Evolutionary conservation across 2,113 vertebrate species (phyloP).

Genomic region (Lonchura striata): DNA sequence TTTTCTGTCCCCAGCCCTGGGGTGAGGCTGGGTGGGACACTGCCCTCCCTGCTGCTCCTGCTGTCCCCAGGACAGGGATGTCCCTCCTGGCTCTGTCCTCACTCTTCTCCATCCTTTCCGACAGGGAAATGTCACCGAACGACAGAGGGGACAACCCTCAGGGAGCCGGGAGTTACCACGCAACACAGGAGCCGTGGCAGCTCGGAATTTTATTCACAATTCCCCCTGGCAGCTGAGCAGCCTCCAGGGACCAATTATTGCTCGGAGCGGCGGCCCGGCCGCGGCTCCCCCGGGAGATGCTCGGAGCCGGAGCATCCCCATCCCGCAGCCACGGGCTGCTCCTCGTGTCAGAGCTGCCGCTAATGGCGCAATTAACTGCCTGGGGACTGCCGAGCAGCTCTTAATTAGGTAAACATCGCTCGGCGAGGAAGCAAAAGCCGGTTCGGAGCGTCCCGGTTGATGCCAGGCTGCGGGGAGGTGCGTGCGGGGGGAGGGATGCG

Average conservation of each 20-base stretch:
- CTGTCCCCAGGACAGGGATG: background rate
- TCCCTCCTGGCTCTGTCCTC: background rate
- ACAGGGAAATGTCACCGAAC: background rate
- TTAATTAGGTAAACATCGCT: constrained; percentile 81
- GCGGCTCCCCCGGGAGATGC: constrained; percentile 21
- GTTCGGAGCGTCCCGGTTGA: background rate
- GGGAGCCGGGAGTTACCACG: background rate
- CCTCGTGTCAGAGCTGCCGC: constrained; percentile 74
- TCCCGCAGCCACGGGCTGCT: constrained; percentile 62
- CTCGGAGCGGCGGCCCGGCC: no score
- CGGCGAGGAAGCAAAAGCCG: constrained; percentile 21
- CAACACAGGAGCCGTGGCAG: constrained; percentile 38
- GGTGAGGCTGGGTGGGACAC: background rate
- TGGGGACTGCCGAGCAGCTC: constrained; percentile 71
- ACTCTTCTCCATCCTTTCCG: background rate
- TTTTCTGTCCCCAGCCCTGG: background rate
- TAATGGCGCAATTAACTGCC: constrained; percentile 79
- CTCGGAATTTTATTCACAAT: constrained; percentile 55
- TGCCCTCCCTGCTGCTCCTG: background rate
- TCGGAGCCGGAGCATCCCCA: constrained; percentile 1
- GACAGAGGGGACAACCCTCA: background rate
- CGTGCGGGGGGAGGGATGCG: background rate
- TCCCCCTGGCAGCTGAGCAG: constrained; percentile 70
- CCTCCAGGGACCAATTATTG: constrained; percentile 87
- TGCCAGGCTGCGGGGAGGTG: no score